Evolutionary conservation across 2,113 vertebrate genomes (phyloP), one percentile per base, ranked within the genome.

Genomic region (Paradoxurus hermaphroditus): DNA sequence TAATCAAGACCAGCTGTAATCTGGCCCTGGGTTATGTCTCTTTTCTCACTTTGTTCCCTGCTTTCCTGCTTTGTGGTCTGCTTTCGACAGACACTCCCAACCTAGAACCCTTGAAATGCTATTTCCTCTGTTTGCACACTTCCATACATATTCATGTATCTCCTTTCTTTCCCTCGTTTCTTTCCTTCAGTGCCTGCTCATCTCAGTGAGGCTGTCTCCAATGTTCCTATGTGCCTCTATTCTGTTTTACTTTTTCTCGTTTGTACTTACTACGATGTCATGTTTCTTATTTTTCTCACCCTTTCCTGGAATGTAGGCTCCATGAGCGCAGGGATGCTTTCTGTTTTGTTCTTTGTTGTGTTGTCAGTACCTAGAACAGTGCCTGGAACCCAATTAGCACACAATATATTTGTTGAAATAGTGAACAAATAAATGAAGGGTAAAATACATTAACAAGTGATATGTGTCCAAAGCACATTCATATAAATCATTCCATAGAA

Each of bases 1-100:
- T 59, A 31, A 51, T 8, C 4, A 25, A 44, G 29, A 31, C 18
- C 23, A 15, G n/a, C 46, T 0, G 0, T 0, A 36, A 51, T 21
- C 19, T 2, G 0, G 39, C 31, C 41, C 67, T 68, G 36, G 2
- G 10, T 51, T 16, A 1, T 29, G 27, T 56, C n/a, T 8, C 46
- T 67, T 25, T 44, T 36, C 68, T 77, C 19, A 59, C 13, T 73
- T 15, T 7, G 53, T 31, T 87, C 9, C 18, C 39, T n/a, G 1
- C n/a, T n/a, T n/a, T n/a, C n/a, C n/a, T 15, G 25, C 65, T 90
- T 39, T n/a, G 49, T 23, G 29, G 21, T 82, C 27, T 21, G 84
- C 56, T 82, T 10, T 36, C 51, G 29, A 70, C 29, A 82, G 36
- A 34, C 27, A 67, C 12, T 59, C 51, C 31, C 14, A 10, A 29